Percentiles rank a stretch among this genome's conserved stretches.
phyloP scores from a whole-genome alignment of 1,140 invertebrate genomes.

The Sitobion miscanthi region DNA sequence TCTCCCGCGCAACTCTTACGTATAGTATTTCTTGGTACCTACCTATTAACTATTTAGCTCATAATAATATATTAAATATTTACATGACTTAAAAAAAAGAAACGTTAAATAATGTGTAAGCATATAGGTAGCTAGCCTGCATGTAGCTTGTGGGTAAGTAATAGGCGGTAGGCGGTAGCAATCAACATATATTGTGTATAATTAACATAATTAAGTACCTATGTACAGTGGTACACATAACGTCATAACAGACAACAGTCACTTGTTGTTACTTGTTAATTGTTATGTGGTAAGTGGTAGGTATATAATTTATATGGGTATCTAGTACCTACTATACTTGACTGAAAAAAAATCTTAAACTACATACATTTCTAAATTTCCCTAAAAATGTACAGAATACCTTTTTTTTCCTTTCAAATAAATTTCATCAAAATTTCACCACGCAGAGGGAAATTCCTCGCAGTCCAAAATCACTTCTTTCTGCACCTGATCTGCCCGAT shows the following conservation, averaged over 20 bases:
- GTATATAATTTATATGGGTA: too few relatives aligned
- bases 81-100: background rate
- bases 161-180: too few relatives aligned
- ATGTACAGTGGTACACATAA: background rate
- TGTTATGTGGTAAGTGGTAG: background rate
- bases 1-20: background rate
- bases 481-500: too few relatives aligned
- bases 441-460: too few relatives aligned
- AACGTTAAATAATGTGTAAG: background rate
- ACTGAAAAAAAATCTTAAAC: too few relatives aligned
- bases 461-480: too few relatives aligned
- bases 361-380: too few relatives aligned
- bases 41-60: background rate
- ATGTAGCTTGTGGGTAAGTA: too few relatives aligned
- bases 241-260: background rate
- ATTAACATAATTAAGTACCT: background rate
- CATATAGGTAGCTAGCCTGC: background rate
- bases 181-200: background rate
- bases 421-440: too few relatives aligned
- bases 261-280: background rate
- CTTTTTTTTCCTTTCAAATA: too few relatives aligned
- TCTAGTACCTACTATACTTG: too few relatives aligned
- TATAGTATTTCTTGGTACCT: background rate
- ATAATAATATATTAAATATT: background rate
- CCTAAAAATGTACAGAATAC: too few relatives aligned